Evolutionary conservation across 2,113 vertebrate species (phyloP).

Genomic region (Aplodontia rufa): DNA sequence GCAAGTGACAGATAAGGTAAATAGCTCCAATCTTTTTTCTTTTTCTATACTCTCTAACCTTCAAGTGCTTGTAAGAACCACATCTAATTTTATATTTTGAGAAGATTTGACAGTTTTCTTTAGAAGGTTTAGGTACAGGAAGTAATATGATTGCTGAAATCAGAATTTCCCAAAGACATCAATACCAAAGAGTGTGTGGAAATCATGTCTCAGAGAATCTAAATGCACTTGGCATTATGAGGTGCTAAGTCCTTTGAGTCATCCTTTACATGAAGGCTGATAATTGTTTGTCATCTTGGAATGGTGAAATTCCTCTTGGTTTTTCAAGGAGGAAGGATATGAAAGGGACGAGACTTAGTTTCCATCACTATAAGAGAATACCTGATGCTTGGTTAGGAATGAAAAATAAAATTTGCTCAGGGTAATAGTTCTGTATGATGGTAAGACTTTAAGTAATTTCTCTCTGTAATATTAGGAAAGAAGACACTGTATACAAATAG

Average conservation of each 20-base stretch:
- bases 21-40: not conserved
- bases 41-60: not conserved
- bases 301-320: not conserved
- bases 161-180: not conserved
- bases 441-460: too few relatives aligned
- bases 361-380: not conserved
- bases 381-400: not conserved
- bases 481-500: too few relatives aligned
- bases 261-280: not conserved
- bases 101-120: not conserved
- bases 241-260: not conserved
- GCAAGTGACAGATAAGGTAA: not conserved
- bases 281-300: not conserved
- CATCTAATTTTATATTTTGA: not conserved
- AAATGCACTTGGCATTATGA: not conserved
- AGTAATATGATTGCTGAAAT: rapidly evolving
- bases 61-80: not conserved
- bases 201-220: not conserved
- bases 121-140: not conserved
- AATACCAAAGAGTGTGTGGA: not conserved
- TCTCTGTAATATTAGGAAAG: not conserved
- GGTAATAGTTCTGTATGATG: too few relatives aligned
- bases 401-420: not conserved
- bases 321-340: not conserved
- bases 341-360: not conserved